Evolutionary conservation across 2,797 vertebrate genomes (phyloP).

Genomic region (Poecilia gillii): DNA sequence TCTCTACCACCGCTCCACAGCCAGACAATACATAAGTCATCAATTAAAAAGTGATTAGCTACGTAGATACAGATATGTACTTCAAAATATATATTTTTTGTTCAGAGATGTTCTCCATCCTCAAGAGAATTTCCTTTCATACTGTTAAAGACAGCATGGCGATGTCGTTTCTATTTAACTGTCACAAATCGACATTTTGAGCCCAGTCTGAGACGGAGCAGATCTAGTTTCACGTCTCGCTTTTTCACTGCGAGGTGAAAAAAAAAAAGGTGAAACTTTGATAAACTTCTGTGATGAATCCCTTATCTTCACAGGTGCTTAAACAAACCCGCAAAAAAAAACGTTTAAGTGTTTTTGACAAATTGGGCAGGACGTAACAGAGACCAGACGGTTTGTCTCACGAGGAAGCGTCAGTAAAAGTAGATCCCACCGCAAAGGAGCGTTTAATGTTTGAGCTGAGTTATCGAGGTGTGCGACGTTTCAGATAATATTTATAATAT

Average conservation of each 20-base stretch:
- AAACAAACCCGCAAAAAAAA: slow-evolving; percentile 5
- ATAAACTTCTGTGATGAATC: slow-evolving; percentile 22
- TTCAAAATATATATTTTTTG: too few relatives aligned
- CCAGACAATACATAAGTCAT: too few relatives aligned
- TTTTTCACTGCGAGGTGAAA: neutral
- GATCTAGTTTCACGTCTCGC: neutral
- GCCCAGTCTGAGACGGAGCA: neutral
- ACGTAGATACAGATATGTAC: too few relatives aligned
- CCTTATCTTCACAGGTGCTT: slow-evolving; percentile 2
- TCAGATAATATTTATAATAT: slow-evolving; percentile 43
- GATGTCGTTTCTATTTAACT: neutral
- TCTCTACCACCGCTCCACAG: neutral
- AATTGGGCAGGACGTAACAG: neutral
- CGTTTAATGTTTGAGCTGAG: slow-evolving; percentile 16
- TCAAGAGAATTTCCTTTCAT: neutral
- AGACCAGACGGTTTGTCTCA: neutral
- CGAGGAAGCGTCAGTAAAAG: neutral
- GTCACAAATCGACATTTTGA: neutral
- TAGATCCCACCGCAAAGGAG: neutral
- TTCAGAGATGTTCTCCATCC: neutral
- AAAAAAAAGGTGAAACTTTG: too few relatives aligned
- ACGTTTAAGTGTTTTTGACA: slow-evolving; percentile 30
- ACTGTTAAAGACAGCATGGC: neutral
- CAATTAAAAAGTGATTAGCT: too few relatives aligned
- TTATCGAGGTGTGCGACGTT: neutral